phyloP scores from a whole-genome alignment of 2,113 vertebrate genomes.

The Chitala chitala region DNA sequence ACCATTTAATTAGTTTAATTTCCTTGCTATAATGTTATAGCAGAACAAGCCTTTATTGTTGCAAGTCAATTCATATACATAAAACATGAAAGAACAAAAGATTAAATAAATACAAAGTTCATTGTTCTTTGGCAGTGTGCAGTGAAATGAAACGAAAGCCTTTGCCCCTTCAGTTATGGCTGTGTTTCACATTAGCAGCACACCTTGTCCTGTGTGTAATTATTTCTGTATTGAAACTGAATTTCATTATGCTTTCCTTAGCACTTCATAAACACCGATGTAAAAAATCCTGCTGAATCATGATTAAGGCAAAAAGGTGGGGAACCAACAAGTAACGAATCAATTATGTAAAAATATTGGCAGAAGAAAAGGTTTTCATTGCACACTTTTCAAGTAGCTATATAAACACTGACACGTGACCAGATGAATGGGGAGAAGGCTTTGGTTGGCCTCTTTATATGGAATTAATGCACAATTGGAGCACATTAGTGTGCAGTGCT shows the following conservation, averaged over 20 bases:
- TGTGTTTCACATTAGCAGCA: too few species aligned
- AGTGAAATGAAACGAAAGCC: background rate
- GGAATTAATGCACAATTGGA: background rate
- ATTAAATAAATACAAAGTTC: background rate
- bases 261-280: background rate
- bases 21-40: background rate
- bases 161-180: too few species aligned
- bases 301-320: background rate
- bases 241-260: background rate
- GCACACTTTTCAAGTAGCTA: background rate
- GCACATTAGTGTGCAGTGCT: background rate
- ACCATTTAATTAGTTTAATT: background rate
- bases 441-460: background rate
- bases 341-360: too few species aligned
- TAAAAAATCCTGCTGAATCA: background rate
- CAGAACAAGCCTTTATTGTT: background rate
- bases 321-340: too few species aligned
- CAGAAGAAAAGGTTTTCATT: too few species aligned
- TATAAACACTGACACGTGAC: background rate
- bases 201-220: too few species aligned
- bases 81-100: background rate
- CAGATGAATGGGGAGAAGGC: background rate
- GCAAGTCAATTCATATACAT: too few species aligned
- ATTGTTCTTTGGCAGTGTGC: background rate
- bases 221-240: background rate